Evolutionary conservation across 2,797 vertebrate species (phyloP).

Genomic region (Odontamblyopus lacepedii): DNA sequence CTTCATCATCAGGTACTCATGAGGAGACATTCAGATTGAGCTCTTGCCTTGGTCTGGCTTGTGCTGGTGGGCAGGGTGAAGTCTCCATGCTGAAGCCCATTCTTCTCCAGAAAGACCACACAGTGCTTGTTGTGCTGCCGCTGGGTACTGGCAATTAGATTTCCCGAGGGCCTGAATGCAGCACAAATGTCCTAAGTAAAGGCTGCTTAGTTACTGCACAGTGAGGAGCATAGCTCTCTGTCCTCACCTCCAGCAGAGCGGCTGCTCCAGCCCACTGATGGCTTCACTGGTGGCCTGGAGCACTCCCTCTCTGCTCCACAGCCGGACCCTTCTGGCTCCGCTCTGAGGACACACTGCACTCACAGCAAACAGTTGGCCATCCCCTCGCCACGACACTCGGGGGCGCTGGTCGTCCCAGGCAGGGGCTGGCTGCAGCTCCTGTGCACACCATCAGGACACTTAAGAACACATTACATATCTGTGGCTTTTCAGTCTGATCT

Average conservation of each 20-base stretch:
- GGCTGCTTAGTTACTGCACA: background rate
- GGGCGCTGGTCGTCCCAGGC: constrained; percentile 87
- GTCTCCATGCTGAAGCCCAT: constrained; percentile 94
- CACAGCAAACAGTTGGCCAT: constrained; percentile 93
- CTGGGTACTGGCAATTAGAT: constrained; percentile 88
- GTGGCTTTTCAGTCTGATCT: background rate
- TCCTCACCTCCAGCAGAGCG: constrained; percentile 92
- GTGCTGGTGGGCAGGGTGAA: constrained; percentile 88
- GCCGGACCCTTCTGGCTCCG: constrained; percentile 86
- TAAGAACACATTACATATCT: background rate
- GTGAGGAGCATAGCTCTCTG: background rate
- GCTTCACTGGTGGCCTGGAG: constrained; percentile 93
- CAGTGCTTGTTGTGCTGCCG: constrained; percentile 90
- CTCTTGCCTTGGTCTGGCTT: constrained; percentile 83
- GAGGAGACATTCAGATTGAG: background rate
- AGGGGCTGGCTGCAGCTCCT: constrained; percentile 82
- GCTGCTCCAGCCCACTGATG: constrained; percentile 87
- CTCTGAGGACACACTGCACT: constrained; percentile 85
- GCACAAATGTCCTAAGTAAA: background rate
- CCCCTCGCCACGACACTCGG: constrained; percentile 90
- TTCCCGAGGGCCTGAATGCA: constrained; percentile 86
- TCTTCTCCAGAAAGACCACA: constrained; percentile 96
- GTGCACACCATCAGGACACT: background rate
- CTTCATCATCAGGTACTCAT: background rate
- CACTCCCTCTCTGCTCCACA: constrained; percentile 93